A percentile compares a stretch with the other conserved stretches of the same genome.
phyloP scores from a whole-genome alignment of 2,113 vertebrate species.

The Oncorhynchus tshawytscha region DNA sequence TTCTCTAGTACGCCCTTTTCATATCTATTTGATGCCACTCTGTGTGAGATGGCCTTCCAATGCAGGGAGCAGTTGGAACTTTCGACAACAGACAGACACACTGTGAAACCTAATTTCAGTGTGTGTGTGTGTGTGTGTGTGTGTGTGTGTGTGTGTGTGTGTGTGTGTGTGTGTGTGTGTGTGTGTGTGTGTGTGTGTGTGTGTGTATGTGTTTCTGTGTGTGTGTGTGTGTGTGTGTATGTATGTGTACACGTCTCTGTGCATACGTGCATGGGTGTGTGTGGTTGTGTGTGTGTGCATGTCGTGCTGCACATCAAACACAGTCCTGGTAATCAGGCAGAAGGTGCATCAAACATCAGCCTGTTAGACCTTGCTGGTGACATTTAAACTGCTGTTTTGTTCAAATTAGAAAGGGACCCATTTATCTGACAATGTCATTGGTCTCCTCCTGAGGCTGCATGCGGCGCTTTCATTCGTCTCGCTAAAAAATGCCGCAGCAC shows the following conservation, averaged over 20 bases:
- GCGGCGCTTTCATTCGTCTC: not conserved
- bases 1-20: not conserved
- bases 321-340: not conserved
- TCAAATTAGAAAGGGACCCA: not conserved
- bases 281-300: not conserved
- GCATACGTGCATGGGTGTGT: not conserved
- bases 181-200: not conserved
- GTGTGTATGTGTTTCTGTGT: not conserved
- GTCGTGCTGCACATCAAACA: not conserved
- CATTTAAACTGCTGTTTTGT: not conserved
- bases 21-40: not conserved
- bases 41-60: not conserved
- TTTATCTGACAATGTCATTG: not conserved
- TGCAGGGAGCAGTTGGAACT: not conserved
- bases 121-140: not conserved
- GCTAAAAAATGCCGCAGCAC: not conserved
- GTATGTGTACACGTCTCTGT: not conserved
- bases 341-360: not conserved
- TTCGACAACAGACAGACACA: not conserved
- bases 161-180: not conserved
- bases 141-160: not conserved
- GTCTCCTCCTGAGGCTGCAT: not conserved
- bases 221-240: too few relatives aligned
- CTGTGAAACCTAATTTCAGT: not conserved
- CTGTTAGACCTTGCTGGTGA: not conserved